Conservation (phyloP, 1,140 invertebrate genomes). For the Homalodisca vitripennis region DNA sequence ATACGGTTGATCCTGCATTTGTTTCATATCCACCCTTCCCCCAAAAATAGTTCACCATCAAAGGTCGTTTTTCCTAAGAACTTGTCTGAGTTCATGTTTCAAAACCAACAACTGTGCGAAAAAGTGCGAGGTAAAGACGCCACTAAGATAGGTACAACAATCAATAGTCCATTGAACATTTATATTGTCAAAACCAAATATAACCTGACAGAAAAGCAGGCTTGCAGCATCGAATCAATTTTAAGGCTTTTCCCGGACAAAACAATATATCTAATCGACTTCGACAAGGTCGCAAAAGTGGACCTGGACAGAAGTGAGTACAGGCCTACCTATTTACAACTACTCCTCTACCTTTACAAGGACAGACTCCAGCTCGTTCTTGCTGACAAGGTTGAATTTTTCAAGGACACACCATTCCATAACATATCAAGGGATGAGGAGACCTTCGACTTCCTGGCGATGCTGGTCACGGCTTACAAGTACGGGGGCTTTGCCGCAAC, state of each 20-base stretch:
- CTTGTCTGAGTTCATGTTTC: not conserved
- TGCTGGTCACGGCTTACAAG: not conserved
- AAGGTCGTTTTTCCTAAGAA: not conserved
- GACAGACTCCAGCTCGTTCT: not conserved
- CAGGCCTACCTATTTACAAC: not conserved
- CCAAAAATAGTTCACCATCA: no score
- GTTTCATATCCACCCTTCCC: no score
- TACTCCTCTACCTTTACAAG: conserved; percentile 10
- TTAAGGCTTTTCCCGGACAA: conserved; percentile 13
- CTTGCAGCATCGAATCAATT: conserved; percentile 4
- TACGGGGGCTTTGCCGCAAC: not conserved
- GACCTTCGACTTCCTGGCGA: not conserved
- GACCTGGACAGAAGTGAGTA: not conserved
- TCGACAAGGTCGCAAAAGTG: not conserved
- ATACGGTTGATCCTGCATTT: no score
- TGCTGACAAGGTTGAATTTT: not conserved
- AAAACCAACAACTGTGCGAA: not conserved
- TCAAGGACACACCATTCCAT: conserved; percentile 7
- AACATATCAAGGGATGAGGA: not conserved
- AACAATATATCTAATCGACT: conserved; percentile 10
- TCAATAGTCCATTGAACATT: not conserved
- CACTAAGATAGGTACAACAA: not conserved
- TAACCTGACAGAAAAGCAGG: not conserved
- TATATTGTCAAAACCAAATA: not conserved
- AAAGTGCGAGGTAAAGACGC: not conserved